These are phyloP conservation scores for Lymantria monacha DNA, from an alignment of 2,888 invertebrate species.

Conservation along the genomic window DNA sequence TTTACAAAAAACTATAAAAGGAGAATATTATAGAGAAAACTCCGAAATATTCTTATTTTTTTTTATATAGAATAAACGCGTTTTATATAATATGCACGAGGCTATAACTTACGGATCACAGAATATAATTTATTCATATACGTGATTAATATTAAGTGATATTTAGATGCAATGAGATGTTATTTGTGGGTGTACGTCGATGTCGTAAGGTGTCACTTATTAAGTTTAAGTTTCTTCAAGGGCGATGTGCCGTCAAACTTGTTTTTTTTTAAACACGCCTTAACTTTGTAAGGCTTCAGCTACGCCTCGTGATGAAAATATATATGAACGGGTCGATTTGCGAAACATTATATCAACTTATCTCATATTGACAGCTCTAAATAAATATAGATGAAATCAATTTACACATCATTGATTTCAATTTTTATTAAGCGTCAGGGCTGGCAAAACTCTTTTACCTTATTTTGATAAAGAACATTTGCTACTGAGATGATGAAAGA, in stretches of 20 bases:
- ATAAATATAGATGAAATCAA: constrained; percentile 3
- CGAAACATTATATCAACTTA: constrained; percentile 2
- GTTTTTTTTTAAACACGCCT: constrained; percentile 46
- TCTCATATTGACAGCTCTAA: constrained; percentile 5
- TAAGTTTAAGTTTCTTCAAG: constrained; percentile 56
- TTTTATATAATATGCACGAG: no score
- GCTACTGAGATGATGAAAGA: no score
- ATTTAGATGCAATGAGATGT: constrained; percentile 55
- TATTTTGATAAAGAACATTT: no score
- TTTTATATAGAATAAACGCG: no score
- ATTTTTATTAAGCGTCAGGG: neutral
- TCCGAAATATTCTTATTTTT: no score
- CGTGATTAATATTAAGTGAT: constrained; percentile 56
- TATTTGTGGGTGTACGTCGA: constrained; percentile 62
- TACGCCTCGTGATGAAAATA: constrained; percentile 17
- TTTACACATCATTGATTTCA: neutral
- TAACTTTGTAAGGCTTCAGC: constrained; percentile 38
- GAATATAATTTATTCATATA: constrained; percentile 37
- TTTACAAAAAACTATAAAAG: no score
- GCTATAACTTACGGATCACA: neutral
- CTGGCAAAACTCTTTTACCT: no score
- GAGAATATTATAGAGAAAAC: no score
- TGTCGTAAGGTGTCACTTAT: constrained; percentile 63
- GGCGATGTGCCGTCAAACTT: constrained; percentile 59
- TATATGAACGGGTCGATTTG: constrained; percentile 3